These are phyloP conservation scores for Thalassoma bifasciatum DNA, from an alignment of 2,113 vertebrate species.

Conservation along the genomic window DNA sequence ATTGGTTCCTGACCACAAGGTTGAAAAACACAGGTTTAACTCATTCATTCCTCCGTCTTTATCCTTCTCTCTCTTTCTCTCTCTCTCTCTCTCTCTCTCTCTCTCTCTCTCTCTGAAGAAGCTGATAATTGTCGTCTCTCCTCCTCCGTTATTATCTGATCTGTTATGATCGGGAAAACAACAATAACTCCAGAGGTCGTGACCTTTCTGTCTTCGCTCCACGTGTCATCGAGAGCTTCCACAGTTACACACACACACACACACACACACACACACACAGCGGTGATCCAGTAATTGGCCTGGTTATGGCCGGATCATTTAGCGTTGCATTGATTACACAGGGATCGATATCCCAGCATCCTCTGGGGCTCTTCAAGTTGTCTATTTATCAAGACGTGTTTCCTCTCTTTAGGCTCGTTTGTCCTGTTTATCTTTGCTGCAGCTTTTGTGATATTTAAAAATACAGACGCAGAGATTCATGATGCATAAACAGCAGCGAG, in stretches of 20 bases:
- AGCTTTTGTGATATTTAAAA: background rate
- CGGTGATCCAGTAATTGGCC: constrained; percentile 47
- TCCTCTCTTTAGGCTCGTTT: constrained; percentile 1
- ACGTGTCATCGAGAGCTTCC: constrained; percentile 2
- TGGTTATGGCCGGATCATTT: constrained; percentile 42
- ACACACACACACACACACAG: constrained; percentile 10
- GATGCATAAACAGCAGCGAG: constrained; percentile 1
- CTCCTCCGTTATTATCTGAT: constrained; percentile 13
- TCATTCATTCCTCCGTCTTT: background rate
- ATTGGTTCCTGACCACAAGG: no score
- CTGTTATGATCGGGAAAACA: constrained; percentile 19
- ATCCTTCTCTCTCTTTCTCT: background rate
- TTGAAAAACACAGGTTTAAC: no score
- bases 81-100: background rate
- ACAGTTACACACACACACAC: background rate
- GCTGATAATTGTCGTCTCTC: background rate
- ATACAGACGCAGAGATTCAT: background rate
- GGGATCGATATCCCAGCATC: constrained; percentile 45
- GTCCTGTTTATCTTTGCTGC: background rate
- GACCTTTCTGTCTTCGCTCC: constrained; percentile 22
- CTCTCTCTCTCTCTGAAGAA: background rate
- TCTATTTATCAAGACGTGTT: constrained; percentile 38
- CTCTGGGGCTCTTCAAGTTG: constrained; percentile 2
- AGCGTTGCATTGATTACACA: constrained; percentile 51
- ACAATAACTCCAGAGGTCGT: constrained; percentile 20